phyloP scores from a whole-genome alignment of 1,140 invertebrate genomes.

The Eumaeus atala region DNA sequence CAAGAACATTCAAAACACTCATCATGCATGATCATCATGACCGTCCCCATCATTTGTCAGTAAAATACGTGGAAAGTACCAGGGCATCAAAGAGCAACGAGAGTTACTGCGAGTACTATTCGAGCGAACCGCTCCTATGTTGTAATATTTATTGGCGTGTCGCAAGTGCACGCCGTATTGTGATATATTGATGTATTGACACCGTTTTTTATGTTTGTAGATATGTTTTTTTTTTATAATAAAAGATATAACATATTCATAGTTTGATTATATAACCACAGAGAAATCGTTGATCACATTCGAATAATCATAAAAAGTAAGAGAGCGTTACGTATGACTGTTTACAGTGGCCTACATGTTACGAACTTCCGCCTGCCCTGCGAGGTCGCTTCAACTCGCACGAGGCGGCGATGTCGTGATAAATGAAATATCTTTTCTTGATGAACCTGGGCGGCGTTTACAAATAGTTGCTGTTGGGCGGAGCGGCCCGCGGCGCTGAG shows the following conservation, averaged over 20 bases:
- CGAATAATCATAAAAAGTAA: no score
- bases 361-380: no score
- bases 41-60: constrained; percentile 5
- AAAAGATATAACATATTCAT: constrained; percentile 1
- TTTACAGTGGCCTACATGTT: no score
- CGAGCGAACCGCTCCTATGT: background rate
- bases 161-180: background rate
- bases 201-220: constrained; percentile 8
- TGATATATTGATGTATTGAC: constrained; percentile 6
- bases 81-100: background rate
- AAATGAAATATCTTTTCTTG: no score
- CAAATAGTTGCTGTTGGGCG: no score
- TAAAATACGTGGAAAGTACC: background rate
- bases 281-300: background rate
- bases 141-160: constrained; percentile 3
- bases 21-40: background rate
- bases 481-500: no score
- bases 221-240: constrained; percentile 8
- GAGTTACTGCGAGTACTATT: constrained; percentile 15
- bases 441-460: no score
- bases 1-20: background rate
- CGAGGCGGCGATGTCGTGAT: no score
- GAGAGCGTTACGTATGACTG: no score
- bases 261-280: background rate
- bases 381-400: no score